Evolutionary conservation across 1,140 invertebrate genomes (phyloP), one percentile per base, ranked within the genome.

Genomic region (Ceratina australensis): DNA sequence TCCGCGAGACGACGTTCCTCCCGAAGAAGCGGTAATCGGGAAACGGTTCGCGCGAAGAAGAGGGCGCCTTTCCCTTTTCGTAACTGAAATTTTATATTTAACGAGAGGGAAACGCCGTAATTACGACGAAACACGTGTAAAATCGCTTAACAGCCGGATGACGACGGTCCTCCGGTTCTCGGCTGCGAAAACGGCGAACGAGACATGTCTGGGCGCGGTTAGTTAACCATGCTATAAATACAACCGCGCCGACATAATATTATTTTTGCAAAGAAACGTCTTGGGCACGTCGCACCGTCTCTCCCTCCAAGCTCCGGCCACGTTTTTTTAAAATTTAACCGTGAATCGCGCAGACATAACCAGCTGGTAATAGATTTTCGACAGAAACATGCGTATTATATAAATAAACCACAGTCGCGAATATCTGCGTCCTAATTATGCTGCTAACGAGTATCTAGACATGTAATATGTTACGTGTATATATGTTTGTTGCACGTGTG

Each of bases 221-320:
- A 85, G 83, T 85, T 85, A 87, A 87, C 82, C 75, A 80, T 69
- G 60, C 86, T 90, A 89, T 90, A 90, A 90, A 90, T 90, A 90
- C 88, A 72, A 80, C 86, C 72, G 80, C 79, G 80, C 73, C 87
- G 84, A 80, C 71, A 84, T 84, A 88, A 87, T 84, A 87, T 88
- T 89, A 89, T 89, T 88, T 90, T 83, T 88, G 81, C 82, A 79
- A 76, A 87, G 83, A 86, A 86, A 87, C 78, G 69, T 67, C 79
- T 66, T 22, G 52, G 69, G 82, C 82, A 18, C 74, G 66, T 77
- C 79, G 73, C 26, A 33, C 60, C 69, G 64, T 83, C 83, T 78
- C 79, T 4, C 47, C 2, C 47, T 57, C 64, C 54, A 64, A 47
- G 52, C 24, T 65, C 52, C 42, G 54, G n/a, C 42, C 67, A 64